phyloP scores from a whole-genome alignment of 2,888 invertebrate genomes.

The Brenthis ino region DNA sequence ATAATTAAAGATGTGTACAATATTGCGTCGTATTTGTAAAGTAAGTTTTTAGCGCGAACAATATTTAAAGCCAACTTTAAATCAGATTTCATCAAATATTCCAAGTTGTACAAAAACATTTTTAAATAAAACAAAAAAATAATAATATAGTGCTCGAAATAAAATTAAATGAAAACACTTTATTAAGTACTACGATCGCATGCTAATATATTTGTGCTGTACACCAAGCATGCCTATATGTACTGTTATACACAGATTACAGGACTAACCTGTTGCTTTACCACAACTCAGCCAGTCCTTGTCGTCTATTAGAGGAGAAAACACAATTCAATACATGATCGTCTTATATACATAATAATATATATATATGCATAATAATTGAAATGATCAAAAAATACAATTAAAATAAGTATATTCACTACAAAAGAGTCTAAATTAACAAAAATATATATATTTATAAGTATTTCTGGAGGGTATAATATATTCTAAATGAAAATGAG shows the following conservation, averaged over 20 bases:
- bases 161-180: constrained; percentile 21
- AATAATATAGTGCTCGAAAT: constrained; percentile 3
- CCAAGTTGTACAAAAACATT: background rate
- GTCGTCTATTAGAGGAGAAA: constrained; percentile 70
- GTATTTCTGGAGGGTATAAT: no score
- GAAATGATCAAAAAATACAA: no score
- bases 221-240: constrained; percentile 15
- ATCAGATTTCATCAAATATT: no score
- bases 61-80: no score
- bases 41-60: no score
- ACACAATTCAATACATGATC: constrained; percentile 30
- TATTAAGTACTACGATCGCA: constrained; percentile 32
- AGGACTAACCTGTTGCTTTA: constrained; percentile 80
- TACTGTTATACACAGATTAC: constrained; percentile 39
- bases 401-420: no score
- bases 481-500: no score
- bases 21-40: no score
- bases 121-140: background rate
- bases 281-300: constrained; percentile 81
- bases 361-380: no score
- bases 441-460: no score
- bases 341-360: background rate
- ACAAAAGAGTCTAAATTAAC: no score
- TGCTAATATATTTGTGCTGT: constrained; percentile 15
- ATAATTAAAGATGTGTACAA: no score